Evolutionary conservation across 1,140 invertebrate genomes (phyloP), one percentile per base, ranked within the genome.

Genomic region (Drosophila insularis): DNA sequence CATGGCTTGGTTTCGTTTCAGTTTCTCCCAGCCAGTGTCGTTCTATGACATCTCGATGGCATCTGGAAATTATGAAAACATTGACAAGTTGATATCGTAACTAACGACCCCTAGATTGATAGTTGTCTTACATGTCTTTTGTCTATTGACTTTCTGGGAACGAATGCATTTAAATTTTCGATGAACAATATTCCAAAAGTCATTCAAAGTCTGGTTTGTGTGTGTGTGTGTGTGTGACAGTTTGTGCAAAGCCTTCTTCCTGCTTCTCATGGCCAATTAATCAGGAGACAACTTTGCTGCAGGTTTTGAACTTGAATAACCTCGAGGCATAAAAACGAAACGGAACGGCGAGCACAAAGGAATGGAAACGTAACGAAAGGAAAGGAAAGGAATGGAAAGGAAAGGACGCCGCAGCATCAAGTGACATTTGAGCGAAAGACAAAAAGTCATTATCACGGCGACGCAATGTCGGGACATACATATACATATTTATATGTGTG

Each of bases 381-480:
- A 69, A 50, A 14, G 19, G 59, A 23, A 35, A 35, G 4, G 27
- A 69, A 50, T 13, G 19, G 59, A 23, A 35, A 35, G 7, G 32
- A 35, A 35, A 35, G 32, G 32, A 35, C 32, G 32, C 32, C 10
- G 68, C 19, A 65, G 78, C 80, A 86, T 86, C 81, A 86, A 86
- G 82, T 86, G 81, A 86, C 82, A 82, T 86, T 86, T 81, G 82
- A 81, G 82, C 74, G 31, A 75, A 78, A 87, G 82, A 87, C 82
- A 87, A 87, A 87, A 87, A 87, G 82, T 87, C 82, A 87, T 87
- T 87, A 87, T 89, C 82, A 84, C 77, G 82, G 84, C 82, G 84
- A 86, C 82, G 74, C 62, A 60, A 60, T 43, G 67, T 60, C 74
- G 66, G 21, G 59, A 43, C 21, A 19, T 40, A 37, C 55, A 50